Evolutionary conservation across 2,797 vertebrate genomes (phyloP), one percentile per base, ranked within the genome.

Genomic region (Benthosema pterotum): DNA sequence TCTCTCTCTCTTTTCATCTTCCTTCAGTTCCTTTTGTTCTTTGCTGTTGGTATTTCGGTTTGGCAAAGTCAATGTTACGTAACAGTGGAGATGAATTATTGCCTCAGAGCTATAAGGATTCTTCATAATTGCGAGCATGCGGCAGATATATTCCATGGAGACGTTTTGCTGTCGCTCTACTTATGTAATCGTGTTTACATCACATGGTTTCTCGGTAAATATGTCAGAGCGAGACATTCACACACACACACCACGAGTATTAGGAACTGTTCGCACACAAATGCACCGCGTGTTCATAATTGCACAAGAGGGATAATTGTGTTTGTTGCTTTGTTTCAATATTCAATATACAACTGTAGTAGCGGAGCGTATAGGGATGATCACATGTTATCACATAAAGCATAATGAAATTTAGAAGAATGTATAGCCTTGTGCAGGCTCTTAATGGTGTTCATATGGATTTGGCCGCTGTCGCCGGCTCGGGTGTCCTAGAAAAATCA

Each of bases 111-210:
- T 60, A 51, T 63, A 58, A 54, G 52, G 42, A 7, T 42, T 51
- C 47, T 69, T 64, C 69, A n/a, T 64, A 28, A 65, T 73, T 66
- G 55, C 51, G 67, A 59, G 57, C 13, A 56, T 11, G 63, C 17
- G 58, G 6, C 42, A 48, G 38, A 15, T 50, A 15, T 50, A 48
- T 66, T 56, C 11, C 11, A 18, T 16, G 15, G 54, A 52, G 46
- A 57, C 22, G 2, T 43, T 25, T n/a, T 43, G 28, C 38, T 28
- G 28, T 42, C 47, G 52, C 57, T 47, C 13, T 14, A 1, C 46
- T 77, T 70, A 68, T 59, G 56, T 77, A 75, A 80, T 53, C 22
- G n/a, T 22, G 52, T 60, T 58, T 65, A 51, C 19, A 47, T 50
- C 53, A 57, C 38, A 17, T 19, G 19, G 32, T 32, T 48, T 56